Evolutionary conservation across 2,888 invertebrate genomes (phyloP), one percentile per base, ranked within the genome.

Genomic region (Noctuana brunneofusca): DNA sequence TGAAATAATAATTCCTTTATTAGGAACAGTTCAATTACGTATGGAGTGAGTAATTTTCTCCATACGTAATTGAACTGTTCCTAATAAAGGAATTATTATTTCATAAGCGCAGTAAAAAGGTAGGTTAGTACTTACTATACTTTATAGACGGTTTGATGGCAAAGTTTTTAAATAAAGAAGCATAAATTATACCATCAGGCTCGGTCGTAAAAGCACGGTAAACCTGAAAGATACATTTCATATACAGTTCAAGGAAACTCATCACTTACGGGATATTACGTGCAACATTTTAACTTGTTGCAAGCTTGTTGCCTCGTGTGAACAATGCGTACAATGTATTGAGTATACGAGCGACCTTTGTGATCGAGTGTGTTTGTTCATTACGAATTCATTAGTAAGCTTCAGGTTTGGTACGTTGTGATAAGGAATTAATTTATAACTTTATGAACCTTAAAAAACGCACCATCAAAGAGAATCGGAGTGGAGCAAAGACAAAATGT

Each of bases 341-440:
- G 30, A 52, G 9, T 30, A 16, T 30, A 3, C 16, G 30, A 27
- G 14, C n/a, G 22, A 48, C 35, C 20, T 53, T 58, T 64, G 53
- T 64, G 35, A 58, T 64, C 54, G 2, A n/a, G n/a, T n/a, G 20
- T 27, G 49, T 59, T 49, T 55, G 55, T 46, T 52, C 24, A 59
- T 64, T 59, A 64, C 35, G 52, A 52, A 52, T 64, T 64, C 56
- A 60, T 59, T 56, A 46, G 30, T 48, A 12, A 41, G 30, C 48
- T 48, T 35, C 35, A 18, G 32, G 18, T 18, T 9, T 18, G 27
- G 24, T 48, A 27, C 5, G n/a, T 54, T 54, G 52, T 59, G 64
- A 58, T 56, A 67, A 30, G 16, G 18, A 27, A 52, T 50, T 12
- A n/a, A 41, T 24, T 41, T 20, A 18, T 24, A 41, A 20, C 22